Evolutionary conservation across 2,113 vertebrate species (phyloP).

Genomic region (Megaceryle torquata): DNA sequence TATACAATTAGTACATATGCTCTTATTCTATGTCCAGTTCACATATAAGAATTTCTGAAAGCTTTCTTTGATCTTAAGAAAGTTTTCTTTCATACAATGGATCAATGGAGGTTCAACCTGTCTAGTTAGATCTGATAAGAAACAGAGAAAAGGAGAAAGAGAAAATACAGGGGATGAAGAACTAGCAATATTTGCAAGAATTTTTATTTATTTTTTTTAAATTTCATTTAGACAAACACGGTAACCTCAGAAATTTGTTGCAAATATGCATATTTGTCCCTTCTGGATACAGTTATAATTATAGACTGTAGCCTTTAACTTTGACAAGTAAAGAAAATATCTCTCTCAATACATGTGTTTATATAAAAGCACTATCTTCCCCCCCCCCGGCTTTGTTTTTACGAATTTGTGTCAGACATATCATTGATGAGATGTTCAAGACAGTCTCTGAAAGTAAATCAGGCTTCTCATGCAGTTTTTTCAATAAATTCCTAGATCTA

Average conservation of each 20-base stretch:
- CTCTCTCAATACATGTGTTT: neutral
- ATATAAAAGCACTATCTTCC: neutral
- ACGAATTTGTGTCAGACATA: neutral
- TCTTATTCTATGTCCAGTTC: no score
- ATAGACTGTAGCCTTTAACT: neutral
- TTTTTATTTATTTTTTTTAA: no score
- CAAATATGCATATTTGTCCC: fast-evolving
- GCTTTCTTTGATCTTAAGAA: no score
- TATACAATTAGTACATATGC: no score
- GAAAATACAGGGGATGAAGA: no score
- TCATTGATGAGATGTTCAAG: neutral
- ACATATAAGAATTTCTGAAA: no score
- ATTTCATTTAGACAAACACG: no score
- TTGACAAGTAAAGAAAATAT: neutral
- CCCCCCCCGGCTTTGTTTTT: neutral
- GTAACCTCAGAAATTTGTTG: neutral
- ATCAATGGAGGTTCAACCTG: no score
- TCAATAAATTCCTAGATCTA: neutral
- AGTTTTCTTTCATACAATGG: no score
- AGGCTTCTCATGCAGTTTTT: neutral
- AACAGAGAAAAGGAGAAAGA: no score
- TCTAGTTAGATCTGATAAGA: no score
- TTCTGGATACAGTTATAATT: neutral
- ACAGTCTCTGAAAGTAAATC: neutral
- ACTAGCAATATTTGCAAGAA: no score